A percentile compares a stretch with the other conserved stretches of the same genome.
These are phyloP conservation scores for Trachemys scripta DNA, from an alignment of 2,113 vertebrate species.

Conservation along the genomic window DNA sequence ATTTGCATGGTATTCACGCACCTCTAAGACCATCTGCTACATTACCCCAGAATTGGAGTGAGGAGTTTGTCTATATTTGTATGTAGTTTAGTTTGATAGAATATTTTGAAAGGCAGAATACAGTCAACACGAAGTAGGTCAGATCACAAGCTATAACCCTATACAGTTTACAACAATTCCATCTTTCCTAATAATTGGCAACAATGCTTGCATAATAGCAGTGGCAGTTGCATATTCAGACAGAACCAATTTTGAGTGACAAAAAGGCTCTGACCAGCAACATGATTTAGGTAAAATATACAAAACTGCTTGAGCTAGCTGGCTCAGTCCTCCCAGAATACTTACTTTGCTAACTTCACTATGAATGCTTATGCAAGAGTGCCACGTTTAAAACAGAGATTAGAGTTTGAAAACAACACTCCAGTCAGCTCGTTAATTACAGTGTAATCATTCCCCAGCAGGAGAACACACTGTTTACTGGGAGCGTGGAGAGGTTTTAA, in stretches of 20 bases:
- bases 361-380: background rate
- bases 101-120: background rate
- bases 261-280: background rate
- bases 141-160: background rate
- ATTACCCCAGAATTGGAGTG: background rate
- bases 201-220: background rate
- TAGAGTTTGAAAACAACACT: too few species aligned
- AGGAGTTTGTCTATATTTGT: background rate
- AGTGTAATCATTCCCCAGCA: too few species aligned
- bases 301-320: too few species aligned
- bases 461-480: background rate
- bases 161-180: background rate
- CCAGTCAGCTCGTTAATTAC: too few species aligned
- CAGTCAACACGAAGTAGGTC: fast-evolving
- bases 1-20: background rate
- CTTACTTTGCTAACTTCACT: background rate
- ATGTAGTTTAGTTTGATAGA: background rate
- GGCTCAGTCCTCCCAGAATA: too few species aligned
- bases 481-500: background rate
- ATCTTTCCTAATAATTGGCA: background rate
- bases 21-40: background rate
- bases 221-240: background rate
- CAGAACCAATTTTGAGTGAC: background rate
- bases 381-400: too few species aligned
- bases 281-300: fast-evolving